Base-by-base conservation (phyloP, 2,888 invertebrate genomes). In the Tenthredo distinguenda region DNA sequence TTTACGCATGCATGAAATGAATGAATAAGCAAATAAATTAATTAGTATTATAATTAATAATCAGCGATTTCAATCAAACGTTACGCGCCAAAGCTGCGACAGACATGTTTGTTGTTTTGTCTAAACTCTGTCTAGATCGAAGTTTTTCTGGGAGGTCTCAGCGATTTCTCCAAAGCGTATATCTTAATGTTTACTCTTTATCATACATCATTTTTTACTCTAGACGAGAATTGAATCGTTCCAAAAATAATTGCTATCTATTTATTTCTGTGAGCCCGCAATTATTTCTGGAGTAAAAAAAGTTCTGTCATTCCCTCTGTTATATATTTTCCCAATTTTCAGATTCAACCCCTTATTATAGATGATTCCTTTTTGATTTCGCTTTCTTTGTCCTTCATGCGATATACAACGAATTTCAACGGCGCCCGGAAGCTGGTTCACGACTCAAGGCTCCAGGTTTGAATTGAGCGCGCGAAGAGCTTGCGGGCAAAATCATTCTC, bases 401-500 rank as follows among this genome's bases (percentile, higher is more conserved):
- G 21, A 65, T 34, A 34, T 34, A 68, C 15, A 34, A 9, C 62
- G 26, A 72, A n/a, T 40, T 9, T n/a, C 10, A 9, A 18, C 72
- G 40, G 37, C 40, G 34, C 77, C 77, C 77, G 77, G 77, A 77
- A 77, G 77, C 55, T 50, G 12, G 12, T 12, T 47, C 5, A 47
- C 47, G 43, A 43, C 37, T 37, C 9, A 6, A 62, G 6, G 71
- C n/a, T 71, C 6, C 18, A 71, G 9, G 21, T 10, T 26, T 62
- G 72, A 72, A 37, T 37, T 40, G 12, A 47, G 47, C 74, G 74
- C 74, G 74, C 43, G 43, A 74, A 74, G 15, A 47, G n/a, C 12
- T 74, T 12, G 43, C 10, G 12, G 6, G 31, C 74, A 74, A 26
- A 47, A 5, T 62, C 62, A 26, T 62, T n/a, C 7, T 50, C n/a